Conservation (phyloP, 2,888 invertebrate genomes). For the Diarsia dahlii region DNA sequence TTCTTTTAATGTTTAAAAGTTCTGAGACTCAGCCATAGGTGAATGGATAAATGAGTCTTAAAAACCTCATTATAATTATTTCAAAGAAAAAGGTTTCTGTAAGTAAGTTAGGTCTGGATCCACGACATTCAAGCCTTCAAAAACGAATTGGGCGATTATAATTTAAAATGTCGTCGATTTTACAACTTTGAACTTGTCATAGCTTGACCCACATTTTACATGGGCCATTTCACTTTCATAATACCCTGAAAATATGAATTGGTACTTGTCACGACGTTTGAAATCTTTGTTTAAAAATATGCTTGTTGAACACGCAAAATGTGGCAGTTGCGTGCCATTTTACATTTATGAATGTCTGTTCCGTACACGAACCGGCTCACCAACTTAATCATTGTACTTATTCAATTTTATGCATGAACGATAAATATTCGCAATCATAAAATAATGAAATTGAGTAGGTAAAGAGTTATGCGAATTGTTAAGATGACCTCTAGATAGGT, state of each 20-base stretch:
- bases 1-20: not conserved
- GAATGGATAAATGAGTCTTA: not conserved
- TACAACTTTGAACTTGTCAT: not conserved
- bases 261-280: constrained; percentile 6
- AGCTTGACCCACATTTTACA: constrained; percentile 10
- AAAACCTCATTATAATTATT: not conserved
- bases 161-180: not conserved
- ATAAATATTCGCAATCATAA: constrained; percentile 4
- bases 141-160: not conserved
- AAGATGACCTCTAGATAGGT: too few species aligned
- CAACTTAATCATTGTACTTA: constrained; percentile 16
- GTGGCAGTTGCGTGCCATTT: constrained; percentile 41
- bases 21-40: not conserved
- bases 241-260: constrained; percentile 16
- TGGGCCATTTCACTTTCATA: constrained; percentile 2
- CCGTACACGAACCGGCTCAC: constrained; percentile 25
- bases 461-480: constrained; percentile 5
- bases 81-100: not conserved
- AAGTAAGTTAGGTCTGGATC: not conserved
- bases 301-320: constrained; percentile 33
- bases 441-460: not conserved
- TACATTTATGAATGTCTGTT: constrained; percentile 35
- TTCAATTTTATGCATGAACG: constrained; percentile 9
- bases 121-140: not conserved
- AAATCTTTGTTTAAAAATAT: constrained; percentile 25